Base-by-base conservation (phyloP, 2,797 vertebrate genomes). In the Paedocypris micromegethes region DNA sequence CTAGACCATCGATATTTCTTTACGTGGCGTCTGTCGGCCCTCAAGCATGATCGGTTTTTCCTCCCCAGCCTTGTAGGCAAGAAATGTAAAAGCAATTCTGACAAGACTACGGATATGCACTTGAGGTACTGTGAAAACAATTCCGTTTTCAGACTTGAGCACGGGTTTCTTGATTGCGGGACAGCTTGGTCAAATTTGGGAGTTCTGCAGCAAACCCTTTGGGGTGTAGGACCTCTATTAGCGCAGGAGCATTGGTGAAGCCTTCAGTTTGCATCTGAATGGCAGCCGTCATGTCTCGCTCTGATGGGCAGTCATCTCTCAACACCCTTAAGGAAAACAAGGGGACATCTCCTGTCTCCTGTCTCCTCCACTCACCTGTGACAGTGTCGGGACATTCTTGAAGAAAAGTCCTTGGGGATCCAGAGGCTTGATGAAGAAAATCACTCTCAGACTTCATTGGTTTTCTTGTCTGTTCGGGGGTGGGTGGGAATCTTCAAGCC, bases 261-360 rank as follows among this genome's bases (percentile, higher is more conserved):
- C 58, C 67, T 58, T 62, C 39, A 43, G 64, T 37, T 67, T 23
- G 49, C 44, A 75, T 73, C 62, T 89, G 85, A 90, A 82, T 88
- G 88, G 88, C 88, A 90, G 85, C 78, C 82, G 68, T 90, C 84
- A 60, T 73, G 87, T 88, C 88, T 82, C 70, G 68, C 86, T 61
- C 78, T 86, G 84, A 83, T 77, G 82, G 84, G 72, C 77, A 75
- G 77, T 75, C 79, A 81, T 81, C 81, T 87, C 82, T 86, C 74
- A 42, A 45, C 68, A 75, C 80, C 83, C 83, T 85, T 80, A 86
- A 87, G 86, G 84, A 86, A 84, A 74, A 80, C 77, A 70, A 44
- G 79, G 83, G 83, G 85, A 86, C 86, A 84, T 86, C 83, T 86
- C 85, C 84, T 88, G 83, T 38, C 58, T 66, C 58, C 46, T 78